Percentiles rank a stretch among this genome's conserved stretches.
Conservation (phyloP, 2,113 vertebrate species). For the Bubo blakistoni region DNA sequence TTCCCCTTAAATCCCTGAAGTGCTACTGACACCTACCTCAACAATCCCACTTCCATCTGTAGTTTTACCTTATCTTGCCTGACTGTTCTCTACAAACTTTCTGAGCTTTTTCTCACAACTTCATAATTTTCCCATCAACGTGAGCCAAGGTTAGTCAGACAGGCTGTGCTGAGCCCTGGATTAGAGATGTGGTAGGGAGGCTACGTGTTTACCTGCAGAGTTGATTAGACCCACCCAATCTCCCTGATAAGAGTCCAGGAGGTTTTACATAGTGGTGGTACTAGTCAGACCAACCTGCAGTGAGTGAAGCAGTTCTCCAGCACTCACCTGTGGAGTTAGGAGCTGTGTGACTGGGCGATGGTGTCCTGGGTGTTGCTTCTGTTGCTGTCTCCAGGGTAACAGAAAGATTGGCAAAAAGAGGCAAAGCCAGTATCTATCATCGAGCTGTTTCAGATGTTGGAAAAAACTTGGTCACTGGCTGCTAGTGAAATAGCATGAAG, state of each 20-base stretch:
- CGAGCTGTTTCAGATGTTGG: not conserved
- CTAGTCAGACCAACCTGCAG: not conserved
- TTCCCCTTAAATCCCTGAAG: not conserved
- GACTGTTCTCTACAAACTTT: not conserved
- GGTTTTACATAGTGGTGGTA: not conserved
- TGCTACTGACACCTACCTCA: not conserved
- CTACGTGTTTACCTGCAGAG: not conserved
- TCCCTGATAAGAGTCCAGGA: not conserved
- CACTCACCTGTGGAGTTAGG: not conserved
- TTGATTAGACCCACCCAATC: not conserved
- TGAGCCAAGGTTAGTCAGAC: not conserved
- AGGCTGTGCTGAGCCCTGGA: not conserved
- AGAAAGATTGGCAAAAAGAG: not conserved
- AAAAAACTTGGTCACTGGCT: not conserved
- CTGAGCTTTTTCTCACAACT: not conserved
- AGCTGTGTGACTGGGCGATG: not conserved
- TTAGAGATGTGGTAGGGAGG: not conserved
- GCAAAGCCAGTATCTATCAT: not conserved
- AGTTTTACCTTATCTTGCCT: not conserved
- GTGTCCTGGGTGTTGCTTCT: not conserved
- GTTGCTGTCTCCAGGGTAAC: not conserved
- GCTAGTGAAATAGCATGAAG: not conserved
- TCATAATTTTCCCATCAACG: fast-evolving
- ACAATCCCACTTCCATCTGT: not conserved
- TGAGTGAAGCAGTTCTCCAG: not conserved